Percentiles rank a stretch among this genome's conserved stretches.
phyloP scores from a whole-genome alignment of 1,140 invertebrate genomes.

The Ceratoteleas bidentatus region DNA sequence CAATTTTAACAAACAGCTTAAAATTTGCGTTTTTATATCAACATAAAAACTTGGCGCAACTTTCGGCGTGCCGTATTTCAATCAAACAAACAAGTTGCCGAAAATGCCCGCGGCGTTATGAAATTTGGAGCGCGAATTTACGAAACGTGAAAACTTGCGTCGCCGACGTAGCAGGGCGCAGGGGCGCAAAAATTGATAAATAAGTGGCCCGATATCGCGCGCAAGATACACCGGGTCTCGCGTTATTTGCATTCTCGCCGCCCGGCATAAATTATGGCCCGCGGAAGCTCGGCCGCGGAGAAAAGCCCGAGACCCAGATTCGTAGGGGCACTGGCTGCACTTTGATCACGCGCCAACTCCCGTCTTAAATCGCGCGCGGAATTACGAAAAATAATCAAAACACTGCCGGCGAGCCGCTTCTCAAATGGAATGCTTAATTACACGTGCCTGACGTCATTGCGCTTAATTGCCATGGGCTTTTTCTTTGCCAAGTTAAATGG shows the following conservation, averaged over 20 bases:
- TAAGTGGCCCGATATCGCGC: slow-evolving; percentile 35
- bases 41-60: too few species aligned
- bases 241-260: slow-evolving; percentile 53
- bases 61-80: too few species aligned
- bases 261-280: slow-evolving; percentile 45
- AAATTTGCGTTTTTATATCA: too few species aligned
- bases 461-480: too few species aligned
- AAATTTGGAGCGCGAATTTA: slow-evolving; percentile 33
- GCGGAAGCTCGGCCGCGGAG: slow-evolving; percentile 43
- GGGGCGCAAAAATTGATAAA: slow-evolving; percentile 33
- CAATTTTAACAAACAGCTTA: too few species aligned
- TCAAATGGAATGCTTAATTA: too few species aligned
- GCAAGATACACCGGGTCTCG: slow-evolving; percentile 37
- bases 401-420: too few species aligned
- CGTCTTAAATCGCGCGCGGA: slow-evolving; percentile 30
- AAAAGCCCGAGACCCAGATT: slow-evolving; percentile 54
- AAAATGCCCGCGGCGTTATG: slow-evolving; percentile 30
- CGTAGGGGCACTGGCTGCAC: slow-evolving; percentile 42
- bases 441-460: too few species aligned
- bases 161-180: too few species aligned
- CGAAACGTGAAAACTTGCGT: slow-evolving; percentile 8
- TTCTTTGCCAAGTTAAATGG: too few species aligned
- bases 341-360: slow-evolving; percentile 55
- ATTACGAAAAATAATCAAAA: too few species aligned
- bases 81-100: slow-evolving; percentile 21